Percentiles rank a stretch among this genome's conserved stretches.
phyloP scores from a whole-genome alignment of 1,140 invertebrate genomes.

The Mamestra configurata region DNA sequence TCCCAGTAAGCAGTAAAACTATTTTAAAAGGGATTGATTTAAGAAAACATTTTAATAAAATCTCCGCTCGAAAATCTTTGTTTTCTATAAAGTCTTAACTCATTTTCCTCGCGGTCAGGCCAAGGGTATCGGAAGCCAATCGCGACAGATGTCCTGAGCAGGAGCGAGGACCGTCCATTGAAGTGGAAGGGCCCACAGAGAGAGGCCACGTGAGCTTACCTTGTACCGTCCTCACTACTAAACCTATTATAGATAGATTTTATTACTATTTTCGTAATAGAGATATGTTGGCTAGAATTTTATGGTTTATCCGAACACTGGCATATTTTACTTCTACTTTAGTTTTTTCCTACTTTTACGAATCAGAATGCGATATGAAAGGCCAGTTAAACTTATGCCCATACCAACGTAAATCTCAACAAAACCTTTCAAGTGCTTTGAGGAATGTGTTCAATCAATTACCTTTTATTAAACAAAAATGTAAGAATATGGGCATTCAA shows the following conservation, averaged over 20 bases:
- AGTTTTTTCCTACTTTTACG: too few relatives aligned
- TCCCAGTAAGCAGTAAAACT: too few relatives aligned
- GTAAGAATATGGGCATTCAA: too few relatives aligned
- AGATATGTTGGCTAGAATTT: too few relatives aligned
- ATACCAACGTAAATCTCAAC: too few relatives aligned
- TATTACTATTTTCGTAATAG: neutral
- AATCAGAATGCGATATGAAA: too few relatives aligned
- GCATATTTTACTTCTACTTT: too few relatives aligned
- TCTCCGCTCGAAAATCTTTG: neutral
- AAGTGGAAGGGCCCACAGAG: neutral
- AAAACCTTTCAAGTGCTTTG: too few relatives aligned
- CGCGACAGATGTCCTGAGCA: conserved; percentile 11
- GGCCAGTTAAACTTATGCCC: too few relatives aligned
- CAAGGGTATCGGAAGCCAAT: neutral
- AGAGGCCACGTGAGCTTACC: neutral
- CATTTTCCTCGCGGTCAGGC: conserved; percentile 5
- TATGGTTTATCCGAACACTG: too few relatives aligned
- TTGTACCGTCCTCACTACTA: neutral
- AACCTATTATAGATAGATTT: neutral
- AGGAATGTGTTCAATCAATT: too few relatives aligned
- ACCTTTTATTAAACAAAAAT: too few relatives aligned
- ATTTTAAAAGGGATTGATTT: neutral
- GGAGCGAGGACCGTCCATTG: neutral
- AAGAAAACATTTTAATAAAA: neutral
- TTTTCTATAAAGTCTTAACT: neutral